Percentiles rank a stretch among this genome's conserved stretches.
Conservation (phyloP, 1,140 invertebrate species). For the Pristionchus pacificus region DNA sequence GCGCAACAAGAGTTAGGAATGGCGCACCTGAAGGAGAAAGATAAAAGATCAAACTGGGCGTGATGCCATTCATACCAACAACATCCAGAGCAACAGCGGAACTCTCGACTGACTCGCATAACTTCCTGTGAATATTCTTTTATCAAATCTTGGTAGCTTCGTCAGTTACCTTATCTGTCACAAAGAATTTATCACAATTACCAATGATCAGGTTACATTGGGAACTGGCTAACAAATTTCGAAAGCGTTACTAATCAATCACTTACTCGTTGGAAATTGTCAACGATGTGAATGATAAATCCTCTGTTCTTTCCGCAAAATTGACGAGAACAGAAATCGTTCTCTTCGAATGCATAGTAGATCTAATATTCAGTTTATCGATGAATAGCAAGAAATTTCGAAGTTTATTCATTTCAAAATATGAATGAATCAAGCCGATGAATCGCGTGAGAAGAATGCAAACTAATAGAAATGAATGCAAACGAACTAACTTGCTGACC, state of each 20-base stretch:
- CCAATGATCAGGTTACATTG: too few species aligned
- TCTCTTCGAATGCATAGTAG: conserved; percentile 17
- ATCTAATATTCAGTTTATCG: not conserved
- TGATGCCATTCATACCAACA: too few species aligned
- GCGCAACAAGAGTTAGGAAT: conserved; percentile 4
- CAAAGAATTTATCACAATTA: too few species aligned
- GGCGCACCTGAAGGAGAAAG: too few species aligned
- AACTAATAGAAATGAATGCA: not conserved
- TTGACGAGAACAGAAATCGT: conserved; percentile 1
- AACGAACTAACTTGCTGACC: conserved; percentile 14
- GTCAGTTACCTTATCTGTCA: too few species aligned
- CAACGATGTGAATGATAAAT: conserved; percentile 17
- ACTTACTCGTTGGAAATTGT: conserved; percentile 16
- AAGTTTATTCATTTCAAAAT: too few species aligned
- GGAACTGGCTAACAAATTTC: too few species aligned
- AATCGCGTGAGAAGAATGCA: too few species aligned
- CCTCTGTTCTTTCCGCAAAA: conserved; percentile 8
- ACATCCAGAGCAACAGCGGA: not conserved
- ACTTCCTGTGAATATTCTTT: conserved; percentile 1
- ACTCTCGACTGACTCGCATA: not conserved
- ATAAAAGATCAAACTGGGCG: too few species aligned
- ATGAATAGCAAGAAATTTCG: not conserved
- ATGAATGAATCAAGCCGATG: too few species aligned
- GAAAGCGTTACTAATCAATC: too few species aligned
- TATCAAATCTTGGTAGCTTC: too few species aligned